Evolutionary conservation across 2,113 vertebrate species (phyloP).

Genomic region (Rissa tridactyla): DNA sequence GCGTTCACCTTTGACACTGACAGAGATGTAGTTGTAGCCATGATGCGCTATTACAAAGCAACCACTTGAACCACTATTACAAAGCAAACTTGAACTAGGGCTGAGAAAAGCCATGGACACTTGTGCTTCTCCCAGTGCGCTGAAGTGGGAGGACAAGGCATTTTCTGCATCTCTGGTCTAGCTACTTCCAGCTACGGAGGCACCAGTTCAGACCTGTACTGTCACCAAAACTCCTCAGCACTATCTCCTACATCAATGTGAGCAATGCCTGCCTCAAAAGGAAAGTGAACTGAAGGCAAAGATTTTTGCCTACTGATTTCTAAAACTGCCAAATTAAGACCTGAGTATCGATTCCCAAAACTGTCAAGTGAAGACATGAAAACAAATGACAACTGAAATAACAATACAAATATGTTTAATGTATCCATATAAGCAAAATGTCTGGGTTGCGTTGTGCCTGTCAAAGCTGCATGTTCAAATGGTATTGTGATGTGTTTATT

Average conservation of each 20-base stretch:
- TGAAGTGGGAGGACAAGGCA: neutral
- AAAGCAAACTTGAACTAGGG: neutral
- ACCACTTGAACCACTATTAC: neutral
- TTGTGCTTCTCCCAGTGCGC: neutral
- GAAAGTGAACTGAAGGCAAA: neutral
- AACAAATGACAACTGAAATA: neutral
- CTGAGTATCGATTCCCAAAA: neutral
- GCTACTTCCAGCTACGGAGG: neutral
- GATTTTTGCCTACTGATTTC: neutral
- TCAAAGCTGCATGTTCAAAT: neutral
- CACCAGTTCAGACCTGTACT: neutral
- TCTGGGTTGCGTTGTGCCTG: neutral
- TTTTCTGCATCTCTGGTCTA: neutral
- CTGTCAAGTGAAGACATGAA: neutral
- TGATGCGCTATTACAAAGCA: neutral
- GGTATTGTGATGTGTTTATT: neutral
- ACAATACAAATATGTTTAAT: neutral
- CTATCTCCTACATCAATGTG: neutral
- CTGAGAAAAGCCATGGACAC: neutral
- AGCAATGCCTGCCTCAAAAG: neutral
- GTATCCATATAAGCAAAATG: neutral
- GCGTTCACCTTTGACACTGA: neutral
- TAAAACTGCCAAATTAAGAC: neutral
- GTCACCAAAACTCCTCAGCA: neutral
- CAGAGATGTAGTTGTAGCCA: neutral